Evolutionary conservation across 1,140 invertebrate genomes (phyloP).

Genomic region (Adoxophyes honmai): DNA sequence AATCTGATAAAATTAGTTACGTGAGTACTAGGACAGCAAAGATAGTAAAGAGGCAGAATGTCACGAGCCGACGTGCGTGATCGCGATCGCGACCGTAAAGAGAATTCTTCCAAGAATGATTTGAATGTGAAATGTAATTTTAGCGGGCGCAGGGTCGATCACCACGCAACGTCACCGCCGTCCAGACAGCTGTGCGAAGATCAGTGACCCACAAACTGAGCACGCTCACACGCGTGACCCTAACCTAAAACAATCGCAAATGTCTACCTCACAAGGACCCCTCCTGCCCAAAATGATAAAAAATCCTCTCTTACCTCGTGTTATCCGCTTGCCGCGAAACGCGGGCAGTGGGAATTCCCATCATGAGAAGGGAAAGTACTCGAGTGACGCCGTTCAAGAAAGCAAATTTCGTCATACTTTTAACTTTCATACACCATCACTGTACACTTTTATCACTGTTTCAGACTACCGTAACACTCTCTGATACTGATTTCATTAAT

Average conservation of each 20-base stretch:
- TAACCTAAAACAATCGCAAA: conserved; percentile 55
- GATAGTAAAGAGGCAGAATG: background rate
- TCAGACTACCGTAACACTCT: conserved; percentile 23
- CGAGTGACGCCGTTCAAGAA: conserved; percentile 47
- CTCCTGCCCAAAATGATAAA: no score
- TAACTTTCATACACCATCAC: conserved; percentile 30
- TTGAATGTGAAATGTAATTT: conserved; percentile 48
- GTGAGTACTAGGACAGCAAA: conserved; percentile 2
- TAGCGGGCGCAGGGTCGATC: conserved; percentile 59
- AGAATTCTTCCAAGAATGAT: conserved; percentile 16
- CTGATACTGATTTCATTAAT: conserved; percentile 42
- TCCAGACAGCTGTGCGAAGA: conserved; percentile 57
- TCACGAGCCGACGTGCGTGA: conserved; percentile 2
- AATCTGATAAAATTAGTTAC: background rate
- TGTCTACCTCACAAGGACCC: conserved; percentile 2
- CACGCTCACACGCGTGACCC: conserved; percentile 50
- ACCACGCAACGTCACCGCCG: conserved; percentile 51
- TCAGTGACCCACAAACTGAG: conserved; percentile 66
- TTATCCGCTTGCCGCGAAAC: conserved; percentile 34
- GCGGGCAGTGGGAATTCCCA: conserved; percentile 57
- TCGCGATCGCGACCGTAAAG: background rate
- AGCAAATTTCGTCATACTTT: conserved; percentile 57
- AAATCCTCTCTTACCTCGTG: conserved; percentile 30
- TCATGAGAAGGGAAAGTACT: conserved; percentile 59
- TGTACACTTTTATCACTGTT: conserved; percentile 39